Conservation (phyloP, 2,888 invertebrate genomes). For the Ormyrus pomaceus region DNA sequence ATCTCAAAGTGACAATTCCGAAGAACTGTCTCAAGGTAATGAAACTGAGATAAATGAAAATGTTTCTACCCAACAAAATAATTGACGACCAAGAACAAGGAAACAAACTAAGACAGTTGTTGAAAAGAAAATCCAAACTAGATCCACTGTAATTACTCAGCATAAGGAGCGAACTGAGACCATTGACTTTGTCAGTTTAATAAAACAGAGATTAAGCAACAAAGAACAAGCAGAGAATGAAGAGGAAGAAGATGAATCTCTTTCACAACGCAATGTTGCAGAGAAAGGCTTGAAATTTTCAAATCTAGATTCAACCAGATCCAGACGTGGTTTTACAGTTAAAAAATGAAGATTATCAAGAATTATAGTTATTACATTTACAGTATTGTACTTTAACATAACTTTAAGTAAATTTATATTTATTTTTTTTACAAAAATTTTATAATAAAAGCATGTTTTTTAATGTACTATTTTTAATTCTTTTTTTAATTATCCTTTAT, state of each 20-base stretch:
- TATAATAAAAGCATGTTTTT: neutral
- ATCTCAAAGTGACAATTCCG: constrained; percentile 37
- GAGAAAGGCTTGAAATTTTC: constrained; percentile 43
- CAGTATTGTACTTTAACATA: neutral
- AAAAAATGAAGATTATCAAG: neutral
- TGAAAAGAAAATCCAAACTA: constrained; percentile 49
- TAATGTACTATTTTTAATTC: too few species aligned
- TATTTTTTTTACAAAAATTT: neutral
- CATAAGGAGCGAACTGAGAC: constrained; percentile 33
- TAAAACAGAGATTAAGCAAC: constrained; percentile 62
- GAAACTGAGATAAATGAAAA: constrained; percentile 29
- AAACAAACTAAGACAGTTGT: constrained; percentile 20
- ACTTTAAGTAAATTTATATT: constrained; percentile 8
- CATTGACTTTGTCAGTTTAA: constrained; percentile 64
- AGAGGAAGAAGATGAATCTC: constrained; percentile 9
- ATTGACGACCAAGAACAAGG: constrained; percentile 28
- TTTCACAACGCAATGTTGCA: constrained; percentile 1
- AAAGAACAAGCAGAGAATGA: constrained; percentile 34
- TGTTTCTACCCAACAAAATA: constrained; percentile 9
- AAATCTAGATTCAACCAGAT: constrained; percentile 44
- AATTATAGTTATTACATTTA: neutral
- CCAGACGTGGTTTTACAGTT: constrained; percentile 33
- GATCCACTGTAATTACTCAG: constrained; percentile 7
- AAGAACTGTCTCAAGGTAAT: constrained; percentile 27
- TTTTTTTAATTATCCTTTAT: too few species aligned